A percentile compares a stretch with the other conserved stretches of the same genome.
phyloP scores from a whole-genome alignment of 1,140 invertebrate genomes.

The Meloidogyne hapla region DNA sequence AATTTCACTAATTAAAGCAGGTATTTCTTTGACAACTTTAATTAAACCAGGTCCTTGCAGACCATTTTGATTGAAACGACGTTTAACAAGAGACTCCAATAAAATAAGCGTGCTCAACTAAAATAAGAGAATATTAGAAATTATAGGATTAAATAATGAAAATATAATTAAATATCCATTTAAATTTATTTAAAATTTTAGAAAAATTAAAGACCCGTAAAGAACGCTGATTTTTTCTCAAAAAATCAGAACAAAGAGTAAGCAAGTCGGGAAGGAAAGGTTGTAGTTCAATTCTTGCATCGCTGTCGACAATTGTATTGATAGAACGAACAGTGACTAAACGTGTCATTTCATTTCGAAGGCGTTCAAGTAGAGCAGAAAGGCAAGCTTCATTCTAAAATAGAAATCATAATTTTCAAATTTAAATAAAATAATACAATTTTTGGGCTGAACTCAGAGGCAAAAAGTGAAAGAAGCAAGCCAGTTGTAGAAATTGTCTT shows the following conservation, averaged over 20 bases:
- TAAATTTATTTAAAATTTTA: neutral
- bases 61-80: constrained; percentile 73
- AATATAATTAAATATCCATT: too few relatives aligned
- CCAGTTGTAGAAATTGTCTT: constrained; percentile 45
- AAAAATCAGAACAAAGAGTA: constrained; percentile 85
- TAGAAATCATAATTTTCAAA: neutral
- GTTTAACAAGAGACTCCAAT: constrained; percentile 80
- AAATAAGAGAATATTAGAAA: constrained; percentile 10
- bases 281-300: constrained; percentile 69
- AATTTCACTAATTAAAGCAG: constrained; percentile 83
- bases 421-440: constrained; percentile 13
- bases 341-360: constrained; percentile 93
- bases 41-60: constrained; percentile 33
- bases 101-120: constrained; percentile 86
- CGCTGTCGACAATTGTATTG: constrained; percentile 62
- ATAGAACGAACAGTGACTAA: constrained; percentile 87
- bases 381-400: constrained; percentile 65
- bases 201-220: constrained; percentile 65
- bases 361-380: constrained; percentile 86
- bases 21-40: constrained; percentile 76
- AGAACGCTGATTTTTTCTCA: constrained; percentile 93
- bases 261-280: constrained; percentile 78
- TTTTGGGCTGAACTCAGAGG: constrained; percentile 27
- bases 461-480: constrained; percentile 45
- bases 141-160: neutral